Evolutionary conservation across 2,797 vertebrate genomes (phyloP).

Genomic region (Acipenser transmontanus): DNA sequence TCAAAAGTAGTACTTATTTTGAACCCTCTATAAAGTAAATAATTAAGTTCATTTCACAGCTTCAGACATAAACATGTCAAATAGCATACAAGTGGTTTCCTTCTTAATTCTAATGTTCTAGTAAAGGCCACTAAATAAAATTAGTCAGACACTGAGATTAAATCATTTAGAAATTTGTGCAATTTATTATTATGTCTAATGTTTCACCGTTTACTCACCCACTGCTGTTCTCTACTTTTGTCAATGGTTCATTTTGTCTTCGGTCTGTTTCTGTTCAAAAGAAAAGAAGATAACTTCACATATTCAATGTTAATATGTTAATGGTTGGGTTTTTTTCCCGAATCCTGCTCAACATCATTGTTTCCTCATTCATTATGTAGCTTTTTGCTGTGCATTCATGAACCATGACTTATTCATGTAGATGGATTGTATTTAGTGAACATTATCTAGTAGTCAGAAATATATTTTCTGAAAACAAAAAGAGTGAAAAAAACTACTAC

Average conservation of each 20-base stretch:
- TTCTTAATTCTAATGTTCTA: too few relatives aligned
- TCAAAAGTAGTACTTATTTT: too few relatives aligned
- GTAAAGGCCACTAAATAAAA: too few relatives aligned
- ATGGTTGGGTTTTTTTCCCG: background rate
- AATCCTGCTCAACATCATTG: background rate
- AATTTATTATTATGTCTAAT: too few relatives aligned
- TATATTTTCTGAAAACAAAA: background rate
- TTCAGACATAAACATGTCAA: too few relatives aligned
- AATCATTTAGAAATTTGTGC: too few relatives aligned
- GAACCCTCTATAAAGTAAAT: too few relatives aligned
- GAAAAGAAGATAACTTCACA: background rate
- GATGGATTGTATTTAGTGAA: background rate
- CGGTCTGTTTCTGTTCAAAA: conserved; percentile 40
- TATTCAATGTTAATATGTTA: background rate
- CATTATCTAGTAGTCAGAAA: background rate
- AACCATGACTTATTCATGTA: too few relatives aligned
- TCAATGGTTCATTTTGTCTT: conserved; percentile 33
- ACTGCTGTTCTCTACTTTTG: conserved; percentile 32
- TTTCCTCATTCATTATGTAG: background rate
- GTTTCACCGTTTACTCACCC: conserved; percentile 43
- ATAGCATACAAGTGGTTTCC: too few relatives aligned
- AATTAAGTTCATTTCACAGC: too few relatives aligned
- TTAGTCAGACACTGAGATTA: too few relatives aligned
- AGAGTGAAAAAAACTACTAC: background rate
- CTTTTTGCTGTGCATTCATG: too few relatives aligned